phyloP scores from a whole-genome alignment of 2,797 vertebrate species.

The Diplodus sargus region DNA sequence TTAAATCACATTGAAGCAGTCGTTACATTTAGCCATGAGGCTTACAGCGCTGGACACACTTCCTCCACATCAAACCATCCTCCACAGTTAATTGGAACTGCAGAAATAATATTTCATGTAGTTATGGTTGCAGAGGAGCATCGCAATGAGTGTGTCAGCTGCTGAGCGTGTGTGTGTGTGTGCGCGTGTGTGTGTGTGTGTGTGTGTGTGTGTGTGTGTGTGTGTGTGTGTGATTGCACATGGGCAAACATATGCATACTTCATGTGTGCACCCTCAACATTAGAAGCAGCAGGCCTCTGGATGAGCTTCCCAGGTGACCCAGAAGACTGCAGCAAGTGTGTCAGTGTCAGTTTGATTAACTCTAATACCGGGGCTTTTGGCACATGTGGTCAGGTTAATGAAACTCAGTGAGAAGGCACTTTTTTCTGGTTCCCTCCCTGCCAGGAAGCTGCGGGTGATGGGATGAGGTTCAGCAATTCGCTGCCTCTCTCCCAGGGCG shows the following conservation, averaged over 20 bases:
- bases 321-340: slow-evolving; percentile 73
- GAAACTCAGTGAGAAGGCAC: slow-evolving; percentile 86
- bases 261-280: slow-evolving; percentile 43
- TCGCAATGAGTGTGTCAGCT: slow-evolving; percentile 35
- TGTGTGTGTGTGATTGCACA: slow-evolving; percentile 19
- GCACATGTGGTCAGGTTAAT: slow-evolving; percentile 89
- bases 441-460: slow-evolving; percentile 83
- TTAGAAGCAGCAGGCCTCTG: slow-evolving; percentile 63
- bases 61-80: slow-evolving; percentile 63
- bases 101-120: slow-evolving; percentile 74
- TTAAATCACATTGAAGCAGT: slow-evolving; percentile 76
- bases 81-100: slow-evolving; percentile 76
- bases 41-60: slow-evolving; percentile 72
- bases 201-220: background rate
- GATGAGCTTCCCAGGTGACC: slow-evolving; percentile 78
- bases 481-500: slow-evolving; percentile 53
- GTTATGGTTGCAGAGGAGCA: slow-evolving; percentile 47
- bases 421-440: slow-evolving; percentile 79
- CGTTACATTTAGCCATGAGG: slow-evolving; percentile 62
- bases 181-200: slow-evolving; percentile 1
- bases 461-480: slow-evolving; percentile 83
- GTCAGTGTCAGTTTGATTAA: slow-evolving; percentile 85
- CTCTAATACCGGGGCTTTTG: slow-evolving; percentile 84
- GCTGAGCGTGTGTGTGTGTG: slow-evolving; percentile 7
- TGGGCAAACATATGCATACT: slow-evolving; percentile 57